These are phyloP conservation scores for Spea bombifrons DNA, from an alignment of 2,113 vertebrate genomes.

Conservation along the genomic window DNA sequence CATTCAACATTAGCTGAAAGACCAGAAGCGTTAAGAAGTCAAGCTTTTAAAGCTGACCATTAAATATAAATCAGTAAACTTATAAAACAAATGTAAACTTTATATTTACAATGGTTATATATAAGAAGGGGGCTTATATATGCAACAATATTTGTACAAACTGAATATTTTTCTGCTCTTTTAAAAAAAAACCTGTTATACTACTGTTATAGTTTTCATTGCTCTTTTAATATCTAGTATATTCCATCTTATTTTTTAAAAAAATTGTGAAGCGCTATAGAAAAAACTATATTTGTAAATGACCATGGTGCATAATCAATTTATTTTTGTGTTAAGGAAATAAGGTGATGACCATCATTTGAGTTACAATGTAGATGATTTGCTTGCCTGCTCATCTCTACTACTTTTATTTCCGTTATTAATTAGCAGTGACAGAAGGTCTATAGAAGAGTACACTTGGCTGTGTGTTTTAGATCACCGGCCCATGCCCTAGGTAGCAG, in stretches of 20 bases:
- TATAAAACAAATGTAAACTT: conserved; percentile 29
- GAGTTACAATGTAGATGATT: conserved; percentile 27
- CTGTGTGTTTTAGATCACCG: conserved; percentile 31
- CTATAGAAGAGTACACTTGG: conserved; percentile 42
- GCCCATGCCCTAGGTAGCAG: conserved; percentile 20
- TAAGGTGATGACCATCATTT: conserved; percentile 20
- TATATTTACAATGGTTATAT: conserved; percentile 24
- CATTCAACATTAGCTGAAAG: conserved; percentile 44
- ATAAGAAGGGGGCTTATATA: not conserved
- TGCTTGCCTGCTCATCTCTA: conserved; percentile 24
- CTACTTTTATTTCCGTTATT: conserved; percentile 26
- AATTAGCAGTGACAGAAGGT: conserved; percentile 30
- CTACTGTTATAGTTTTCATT: no score
- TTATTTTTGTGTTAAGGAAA: conserved; percentile 18
- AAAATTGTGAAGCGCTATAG: no score
- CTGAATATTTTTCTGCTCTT: no score
- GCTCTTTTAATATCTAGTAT: no score
- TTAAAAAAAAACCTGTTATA: no score
- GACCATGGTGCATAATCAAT: no score
- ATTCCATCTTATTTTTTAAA: no score
- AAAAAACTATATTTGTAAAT: no score
- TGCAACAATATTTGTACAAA: no score
- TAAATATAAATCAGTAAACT: conserved; percentile 43
- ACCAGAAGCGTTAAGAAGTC: conserved; percentile 44
- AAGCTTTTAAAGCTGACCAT: conserved; percentile 46